Base-by-base conservation (phyloP, 2,113 vertebrate species). In the Malurus alboscapulatus region DNA sequence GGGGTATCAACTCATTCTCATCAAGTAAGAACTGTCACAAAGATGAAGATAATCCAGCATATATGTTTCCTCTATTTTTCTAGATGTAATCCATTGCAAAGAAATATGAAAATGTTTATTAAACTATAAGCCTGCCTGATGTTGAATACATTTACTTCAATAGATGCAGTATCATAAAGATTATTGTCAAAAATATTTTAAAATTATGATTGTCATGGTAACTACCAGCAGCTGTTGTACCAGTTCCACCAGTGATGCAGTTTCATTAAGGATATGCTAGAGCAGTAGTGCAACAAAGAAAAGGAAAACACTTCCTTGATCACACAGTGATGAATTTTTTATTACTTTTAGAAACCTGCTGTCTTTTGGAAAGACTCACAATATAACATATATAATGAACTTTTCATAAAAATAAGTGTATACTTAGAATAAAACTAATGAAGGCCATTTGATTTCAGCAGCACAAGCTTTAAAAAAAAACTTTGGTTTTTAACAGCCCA, bases 401-500 rank as follows among this genome's bases (percentile, higher is more conserved):
- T 51, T 59, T 44, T 51, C 17, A 63, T 83, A 55, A 84, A 79
- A 79, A 92, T 73, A 47, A 36, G 3, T 9, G 14, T 51, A 81
- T 8, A 83, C 40, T 61, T 92, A 93, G 71, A 92, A 73, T 26
- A 79, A 88, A 94, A 78, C 30, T 84, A 81, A 54, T 50, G 48
- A 91, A 95, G 87, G 48, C 12, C 32, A 82, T 95, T 96, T 92
- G 45, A 90, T 95, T 95, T 96, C 83, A 94, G 74, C 75, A 79
- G 50, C 78, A 81, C 79, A 87, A 63, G 65, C 93, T 96, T 97
- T 97, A 94, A 90, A 92, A 95, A 95, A 95, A 96, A 73, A 72
- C 40, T 96, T 97, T 96, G 67, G 62, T n/a, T 97, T 97, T 96
- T 95, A 96, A 94, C 85, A 95, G 82, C 54, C 42, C 92, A 77